Evolutionary conservation across 1,140 invertebrate species (phyloP), one percentile per base, ranked within the genome.

Genomic region (Ooceraea biroi): DNA sequence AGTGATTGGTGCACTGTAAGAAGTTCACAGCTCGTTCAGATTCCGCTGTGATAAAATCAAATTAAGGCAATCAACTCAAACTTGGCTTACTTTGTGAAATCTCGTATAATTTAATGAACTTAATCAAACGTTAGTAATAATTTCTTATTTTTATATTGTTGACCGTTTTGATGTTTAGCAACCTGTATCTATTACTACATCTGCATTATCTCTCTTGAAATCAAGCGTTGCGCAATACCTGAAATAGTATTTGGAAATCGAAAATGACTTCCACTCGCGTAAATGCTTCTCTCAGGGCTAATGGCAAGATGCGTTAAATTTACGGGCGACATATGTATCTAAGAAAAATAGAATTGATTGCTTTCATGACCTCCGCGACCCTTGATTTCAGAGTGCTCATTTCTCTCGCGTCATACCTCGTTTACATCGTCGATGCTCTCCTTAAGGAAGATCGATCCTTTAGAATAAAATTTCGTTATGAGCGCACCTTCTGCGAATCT

Each of bases 361-460:
- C 63, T 41, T 66, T n/a, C 71, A 4, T 66, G 84, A 83, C 41
- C 50, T 17, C 48, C 41, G 17, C 63, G 50, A 60, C 41, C 25
- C 52, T 85, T 87, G 84, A 83, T 83, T 87, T 86, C 78, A 86
- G 72, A 86, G 74, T 86, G 85, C 78, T 77, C 84, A 83, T 83
- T 83, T 87, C 65, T 86, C 84, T 83, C 41, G 55, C 48, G 71
- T 22, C 58, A 27, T 86, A 87, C 85, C 85, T 87, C 72, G 72
- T 87, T 87, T 78, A 84, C 80, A 87, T 84, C 85, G 71, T 77
- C 71, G 80, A 77, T 78, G 58, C 78, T 36, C 63, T 44, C 19
- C 74, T 86, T 86, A 66, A 68, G 80, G 73, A 87, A 84, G 85
- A 86, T 73, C 44, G 86, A 86, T 77, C 68, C 52, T 44, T 83